Evolutionary conservation across 2,113 vertebrate genomes (phyloP).

Genomic region (Thalassoma bifasciatum): DNA sequence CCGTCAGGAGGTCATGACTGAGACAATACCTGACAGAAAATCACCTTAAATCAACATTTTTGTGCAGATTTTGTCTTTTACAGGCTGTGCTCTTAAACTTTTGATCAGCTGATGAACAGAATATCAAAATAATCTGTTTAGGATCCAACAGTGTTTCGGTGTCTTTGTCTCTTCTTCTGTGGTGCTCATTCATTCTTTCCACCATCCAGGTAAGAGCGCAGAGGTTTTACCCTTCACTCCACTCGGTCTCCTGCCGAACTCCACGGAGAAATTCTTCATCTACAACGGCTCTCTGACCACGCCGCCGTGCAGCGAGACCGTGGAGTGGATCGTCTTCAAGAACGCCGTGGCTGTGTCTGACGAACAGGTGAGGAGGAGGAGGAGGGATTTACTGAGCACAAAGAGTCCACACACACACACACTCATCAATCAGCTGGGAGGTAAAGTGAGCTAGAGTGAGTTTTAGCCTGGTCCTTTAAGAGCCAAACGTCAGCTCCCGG

Average conservation of each 20-base stretch:
- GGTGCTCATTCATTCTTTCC: not conserved
- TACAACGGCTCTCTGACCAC: constrained; percentile 95
- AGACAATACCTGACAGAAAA: too few species aligned
- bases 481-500: not conserved
- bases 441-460: too few species aligned
- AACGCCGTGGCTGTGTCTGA: constrained; percentile 91
- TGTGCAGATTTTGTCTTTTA: too few species aligned
- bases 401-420: too few species aligned
- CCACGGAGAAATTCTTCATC: constrained; percentile 93
- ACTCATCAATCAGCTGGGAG: too few species aligned
- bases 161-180: not conserved
- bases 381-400: too few species aligned
- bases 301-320: constrained; percentile 93
- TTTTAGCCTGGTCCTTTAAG: not conserved
- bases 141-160: too few species aligned
- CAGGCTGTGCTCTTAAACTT: too few species aligned
- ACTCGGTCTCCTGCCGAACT: constrained; percentile 89
- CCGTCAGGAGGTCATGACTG: too few species aligned
- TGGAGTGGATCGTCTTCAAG: constrained; percentile 97
- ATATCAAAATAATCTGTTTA: too few species aligned
- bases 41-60: too few species aligned
- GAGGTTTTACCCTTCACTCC: constrained; percentile 85
- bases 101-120: too few species aligned
- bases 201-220: constrained; percentile 87
- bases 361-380: constrained; percentile 87